Percentiles rank a stretch among this genome's conserved stretches.
phyloP scores from a whole-genome alignment of 2,797 vertebrate species.

The Phoebastria nigripes region DNA sequence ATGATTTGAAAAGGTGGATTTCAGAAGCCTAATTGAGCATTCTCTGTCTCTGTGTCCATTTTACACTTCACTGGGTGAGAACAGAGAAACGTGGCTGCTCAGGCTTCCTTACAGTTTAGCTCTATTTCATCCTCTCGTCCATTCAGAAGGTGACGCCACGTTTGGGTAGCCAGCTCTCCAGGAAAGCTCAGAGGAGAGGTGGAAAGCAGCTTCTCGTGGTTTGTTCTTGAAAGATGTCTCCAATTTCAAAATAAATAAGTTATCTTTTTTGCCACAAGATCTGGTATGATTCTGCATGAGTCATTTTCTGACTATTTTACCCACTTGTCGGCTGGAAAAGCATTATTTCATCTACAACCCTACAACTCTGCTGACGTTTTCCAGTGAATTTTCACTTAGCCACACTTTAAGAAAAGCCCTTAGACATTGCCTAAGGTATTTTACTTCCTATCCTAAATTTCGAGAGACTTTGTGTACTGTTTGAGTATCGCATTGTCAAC shows the following conservation, averaged over 20 bases:
- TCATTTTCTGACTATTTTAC: accelerated
- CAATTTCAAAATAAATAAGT: accelerated
- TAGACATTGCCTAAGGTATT: neutral
- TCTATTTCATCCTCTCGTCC: slow-evolving; percentile 3
- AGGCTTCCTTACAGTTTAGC: slow-evolving; percentile 32
- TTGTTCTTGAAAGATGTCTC: neutral
- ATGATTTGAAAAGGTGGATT: slow-evolving; percentile 35
- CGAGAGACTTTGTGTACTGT: neutral
- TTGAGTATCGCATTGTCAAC: accelerated
- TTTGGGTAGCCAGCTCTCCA: neutral
- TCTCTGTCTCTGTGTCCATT: slow-evolving; percentile 38
- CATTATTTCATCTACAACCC: neutral
- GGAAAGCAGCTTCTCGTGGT: neutral
- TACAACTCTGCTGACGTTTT: neutral
- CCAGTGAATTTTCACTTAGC: neutral
- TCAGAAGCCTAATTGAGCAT: slow-evolving; percentile 58
- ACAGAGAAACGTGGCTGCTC: slow-evolving; percentile 28
- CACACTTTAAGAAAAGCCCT: neutral
- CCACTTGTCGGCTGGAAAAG: neutral
- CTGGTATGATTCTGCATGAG: accelerated
- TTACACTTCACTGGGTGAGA: slow-evolving; percentile 42
- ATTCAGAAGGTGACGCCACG: neutral
- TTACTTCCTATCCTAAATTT: neutral
- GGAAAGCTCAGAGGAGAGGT: neutral
- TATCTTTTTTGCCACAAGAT: accelerated